These are phyloP conservation scores for Drosophila pseudotakahashii DNA, from an alignment of 2,888 invertebrate genomes.

Conservation along the genomic window DNA sequence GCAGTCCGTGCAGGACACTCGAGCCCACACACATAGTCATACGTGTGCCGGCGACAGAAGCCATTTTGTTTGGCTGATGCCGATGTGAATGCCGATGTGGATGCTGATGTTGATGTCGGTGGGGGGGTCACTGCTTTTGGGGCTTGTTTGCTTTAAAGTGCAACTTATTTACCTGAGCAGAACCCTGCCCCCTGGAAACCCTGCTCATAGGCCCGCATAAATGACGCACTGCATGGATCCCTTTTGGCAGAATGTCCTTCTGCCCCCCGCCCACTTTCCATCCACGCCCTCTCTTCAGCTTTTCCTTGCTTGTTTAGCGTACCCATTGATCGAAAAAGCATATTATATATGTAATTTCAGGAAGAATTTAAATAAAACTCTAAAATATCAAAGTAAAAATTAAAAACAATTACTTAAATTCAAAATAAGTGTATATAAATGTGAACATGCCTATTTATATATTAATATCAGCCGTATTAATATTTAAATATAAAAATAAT, in stretches of 20 bases:
- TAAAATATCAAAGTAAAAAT: too few species aligned
- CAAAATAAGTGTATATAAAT: too few species aligned
- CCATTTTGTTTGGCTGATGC: conserved; percentile 52
- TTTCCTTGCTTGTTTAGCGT: conserved; percentile 9
- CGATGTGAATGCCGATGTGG: too few species aligned
- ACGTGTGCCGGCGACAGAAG: conserved; percentile 14
- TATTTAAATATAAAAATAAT: too few species aligned
- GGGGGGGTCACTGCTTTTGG: conserved; percentile 18
- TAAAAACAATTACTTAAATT: too few species aligned
- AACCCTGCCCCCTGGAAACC: neutral
- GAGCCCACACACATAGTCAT: conserved; percentile 7
- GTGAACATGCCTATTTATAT: too few species aligned
- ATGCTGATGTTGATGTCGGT: conserved; percentile 22
- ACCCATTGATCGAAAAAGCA: neutral
- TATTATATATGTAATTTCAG: neutral
- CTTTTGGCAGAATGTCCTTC: conserved; percentile 38
- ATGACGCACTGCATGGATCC: conserved; percentile 56
- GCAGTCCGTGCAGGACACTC: conserved; percentile 38
- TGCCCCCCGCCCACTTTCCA: neutral
- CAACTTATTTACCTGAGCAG: conserved; percentile 64
- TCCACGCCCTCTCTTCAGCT: conserved; percentile 4
- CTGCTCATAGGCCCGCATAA: conserved; percentile 58
- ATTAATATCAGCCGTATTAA: too few species aligned
- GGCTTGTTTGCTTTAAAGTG: conserved; percentile 68
- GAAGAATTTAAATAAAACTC: neutral